Base-by-base conservation (phyloP, 2,888 invertebrate species). In the Sarcophaga rosellei region DNA sequence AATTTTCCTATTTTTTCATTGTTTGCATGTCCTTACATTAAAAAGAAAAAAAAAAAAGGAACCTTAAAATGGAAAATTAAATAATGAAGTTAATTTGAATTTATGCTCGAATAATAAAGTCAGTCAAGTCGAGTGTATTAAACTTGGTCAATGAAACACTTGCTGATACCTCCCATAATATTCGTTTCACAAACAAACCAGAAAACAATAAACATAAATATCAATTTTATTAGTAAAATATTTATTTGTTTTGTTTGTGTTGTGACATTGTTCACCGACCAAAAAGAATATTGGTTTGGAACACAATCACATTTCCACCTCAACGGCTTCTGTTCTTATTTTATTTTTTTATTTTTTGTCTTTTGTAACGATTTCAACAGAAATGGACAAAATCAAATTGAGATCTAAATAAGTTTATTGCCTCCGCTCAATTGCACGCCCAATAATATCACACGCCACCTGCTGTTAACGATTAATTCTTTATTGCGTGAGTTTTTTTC, bases 31-130 rank as follows among this genome's bases (percentile, higher is more conserved):
- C 17, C 53, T 53, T 53, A 53, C 17, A 12, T 17, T 17, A 53
- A 4, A 15, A 1, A 3, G 15, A 4, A 15, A 47, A 4, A 4
- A 11, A 53, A 53, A 15, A 53, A 53, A 3, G 12, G 47, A 15
- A 15, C 47, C 11, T 15, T 47, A 4, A 59, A 69, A 25, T 17
- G 5, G 20, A 59, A 61, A 68, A 72, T 44, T 20, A 78, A 78
- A 23, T 25, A 68, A 72, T 44, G 12, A 78, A 78, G 23, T 25
- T 63, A 79, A 79, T 66, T 76, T 84, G 65, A 80, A 84, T 84
- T 84, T 84, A 84, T 80, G 80, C 75, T 76, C 72, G 44, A 84
- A 84, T 84, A 84, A 84, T 84, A 75, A 70, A 80, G 75, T 77
- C 72, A 76, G 65, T 68, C 80, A 79, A 79, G 62, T 84, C 79